Conservation (phyloP, 92 coral and sea anemone species). For the Paragorgia papillata region DNA sequence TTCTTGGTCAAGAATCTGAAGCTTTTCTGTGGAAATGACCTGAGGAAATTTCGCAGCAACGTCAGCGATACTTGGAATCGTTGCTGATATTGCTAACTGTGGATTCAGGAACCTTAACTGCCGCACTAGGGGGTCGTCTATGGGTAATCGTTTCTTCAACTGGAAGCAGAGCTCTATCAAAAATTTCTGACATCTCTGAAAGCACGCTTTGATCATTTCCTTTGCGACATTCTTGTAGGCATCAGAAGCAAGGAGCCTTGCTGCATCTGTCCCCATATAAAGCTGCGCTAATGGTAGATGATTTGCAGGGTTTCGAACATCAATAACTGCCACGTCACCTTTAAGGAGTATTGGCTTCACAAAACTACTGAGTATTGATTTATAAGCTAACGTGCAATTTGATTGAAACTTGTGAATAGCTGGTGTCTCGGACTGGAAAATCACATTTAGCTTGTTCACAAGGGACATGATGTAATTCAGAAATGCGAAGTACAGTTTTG, state of each 20-base stretch:
- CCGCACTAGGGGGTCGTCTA: background rate
- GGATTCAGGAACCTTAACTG: constrained; percentile 20
- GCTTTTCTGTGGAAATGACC: too few species aligned
- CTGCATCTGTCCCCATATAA: constrained; percentile 23
- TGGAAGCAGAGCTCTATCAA: constrained; percentile 28
- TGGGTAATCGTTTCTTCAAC: constrained; percentile 21
- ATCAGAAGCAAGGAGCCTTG: constrained; percentile 13
- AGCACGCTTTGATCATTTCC: constrained; percentile 13
- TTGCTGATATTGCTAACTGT: constrained; percentile 23
- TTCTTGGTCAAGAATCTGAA: too few species aligned
- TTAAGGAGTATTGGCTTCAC: constrained; percentile 36
- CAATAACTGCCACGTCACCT: constrained; percentile 11
- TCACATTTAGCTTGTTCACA: constrained; percentile 29
- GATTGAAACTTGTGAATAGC: constrained; percentile 28
- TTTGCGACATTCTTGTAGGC: constrained; percentile 15
- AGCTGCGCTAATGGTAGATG: constrained; percentile 33
- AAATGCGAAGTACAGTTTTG: constrained; percentile 27
- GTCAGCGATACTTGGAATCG: constrained; percentile 24
- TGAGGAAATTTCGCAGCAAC: too few species aligned
- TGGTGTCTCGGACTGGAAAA: constrained; percentile 17
- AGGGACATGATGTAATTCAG: constrained; percentile 10
- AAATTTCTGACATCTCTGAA: constrained; percentile 29
- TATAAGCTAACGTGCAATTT: constrained; percentile 24
- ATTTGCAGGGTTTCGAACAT: constrained; percentile 19
- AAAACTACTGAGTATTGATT: constrained; percentile 30